Evolutionary conservation across 2,888 invertebrate genomes (phyloP).

Genomic region (Sminthurinus aureus): DNA sequence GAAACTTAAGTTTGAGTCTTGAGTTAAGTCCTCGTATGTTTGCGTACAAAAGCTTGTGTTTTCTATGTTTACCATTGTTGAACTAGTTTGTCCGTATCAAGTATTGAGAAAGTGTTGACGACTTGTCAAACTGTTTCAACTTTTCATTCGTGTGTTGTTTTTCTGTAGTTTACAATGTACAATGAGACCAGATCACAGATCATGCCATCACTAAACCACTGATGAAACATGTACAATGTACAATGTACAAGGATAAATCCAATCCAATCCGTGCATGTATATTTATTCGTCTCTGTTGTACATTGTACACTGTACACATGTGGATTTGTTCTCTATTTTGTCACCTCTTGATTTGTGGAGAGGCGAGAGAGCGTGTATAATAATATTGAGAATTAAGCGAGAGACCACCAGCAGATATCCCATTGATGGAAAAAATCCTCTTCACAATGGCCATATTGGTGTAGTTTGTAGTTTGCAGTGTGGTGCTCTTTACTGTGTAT

Average conservation of each 20-base stretch:
- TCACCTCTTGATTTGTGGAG: conserved; percentile 30
- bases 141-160: background rate
- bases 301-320: background rate
- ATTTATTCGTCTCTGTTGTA: background rate
- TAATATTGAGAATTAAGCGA: conserved; percentile 16
- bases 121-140: conserved; percentile 32
- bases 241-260: background rate
- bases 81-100: conserved; percentile 20
- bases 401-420: conserved; percentile 55
- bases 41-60: background rate
- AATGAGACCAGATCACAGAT: no score
- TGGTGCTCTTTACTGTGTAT: no score
- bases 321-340: conserved; percentile 13
- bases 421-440: conserved; percentile 38
- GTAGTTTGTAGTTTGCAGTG: no score
- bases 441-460: conserved; percentile 23
- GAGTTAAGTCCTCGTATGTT: background rate
- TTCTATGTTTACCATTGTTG: conserved; percentile 8
- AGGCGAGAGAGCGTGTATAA: conserved; percentile 48
- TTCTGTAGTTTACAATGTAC: no score
- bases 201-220: no score
- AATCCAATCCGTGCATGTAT: background rate
- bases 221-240: background rate
- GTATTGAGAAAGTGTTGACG: conserved; percentile 24
- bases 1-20: background rate